Conservation (phyloP, 2,797 vertebrate species). For the Microcaecilia unicolor region DNA sequence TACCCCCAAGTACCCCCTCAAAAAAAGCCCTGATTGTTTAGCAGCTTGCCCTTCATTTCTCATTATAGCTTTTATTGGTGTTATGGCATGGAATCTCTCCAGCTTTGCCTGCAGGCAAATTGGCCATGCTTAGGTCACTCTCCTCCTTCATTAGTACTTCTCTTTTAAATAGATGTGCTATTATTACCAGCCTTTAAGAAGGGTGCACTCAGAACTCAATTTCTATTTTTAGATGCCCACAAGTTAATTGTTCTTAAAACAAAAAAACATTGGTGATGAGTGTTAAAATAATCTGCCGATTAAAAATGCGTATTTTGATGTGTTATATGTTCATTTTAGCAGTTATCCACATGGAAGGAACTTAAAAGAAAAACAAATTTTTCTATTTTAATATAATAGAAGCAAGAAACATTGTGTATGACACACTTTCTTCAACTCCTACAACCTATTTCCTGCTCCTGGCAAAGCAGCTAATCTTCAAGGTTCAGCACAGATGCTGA, state of each 20-base stretch:
- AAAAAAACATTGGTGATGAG: too few species aligned
- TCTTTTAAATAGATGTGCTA: slow-evolving; percentile 18
- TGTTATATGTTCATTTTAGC: too few species aligned
- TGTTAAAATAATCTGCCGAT: too few species aligned
- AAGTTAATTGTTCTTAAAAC: too few species aligned
- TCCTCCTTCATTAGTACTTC: slow-evolving; percentile 16
- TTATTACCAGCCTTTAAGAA: slow-evolving; percentile 1
- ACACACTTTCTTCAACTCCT: slow-evolving; percentile 5
- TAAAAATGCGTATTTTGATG: neutral
- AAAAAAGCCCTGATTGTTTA: too few species aligned
- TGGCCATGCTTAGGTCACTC: slow-evolving; percentile 8
- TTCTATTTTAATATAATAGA: neutral
- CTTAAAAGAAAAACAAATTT: neutral
- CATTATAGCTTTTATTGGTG: slow-evolving; percentile 8
- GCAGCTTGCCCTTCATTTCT: slow-evolving; percentile 15
- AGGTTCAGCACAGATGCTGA: slow-evolving; percentile 16
- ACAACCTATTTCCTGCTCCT: slow-evolving; percentile 7
- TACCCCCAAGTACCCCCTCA: too few species aligned
- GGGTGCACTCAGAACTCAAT: neutral
- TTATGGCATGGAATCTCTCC: slow-evolving; percentile 13
- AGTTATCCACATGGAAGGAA: neutral
- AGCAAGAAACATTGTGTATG: neutral
- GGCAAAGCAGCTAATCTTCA: slow-evolving; percentile 20
- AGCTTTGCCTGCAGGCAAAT: slow-evolving; percentile 8
- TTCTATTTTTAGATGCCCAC: too few species aligned